Evolutionary conservation across 2,797 vertebrate species (phyloP), one percentile per base, ranked within the genome.

Genomic region (Lutjanus campechanus): DNA sequence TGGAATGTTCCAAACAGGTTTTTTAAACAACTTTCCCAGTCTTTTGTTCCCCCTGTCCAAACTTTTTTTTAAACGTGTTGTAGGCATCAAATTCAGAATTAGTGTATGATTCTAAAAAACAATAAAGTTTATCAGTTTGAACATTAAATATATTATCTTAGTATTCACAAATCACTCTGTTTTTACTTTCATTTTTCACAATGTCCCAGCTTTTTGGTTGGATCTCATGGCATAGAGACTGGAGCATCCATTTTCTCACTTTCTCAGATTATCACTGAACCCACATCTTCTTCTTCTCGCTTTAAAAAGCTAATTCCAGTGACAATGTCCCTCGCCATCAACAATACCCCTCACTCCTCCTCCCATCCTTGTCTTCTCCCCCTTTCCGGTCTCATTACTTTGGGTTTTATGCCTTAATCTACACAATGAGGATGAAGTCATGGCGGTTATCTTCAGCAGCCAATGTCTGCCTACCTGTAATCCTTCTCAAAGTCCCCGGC

Each of bases 341-440:
- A 87, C 91, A 85, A 91, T 86, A 76, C 72, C 84, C 82, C 69
- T 88, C 68, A 62, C 84, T 86, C 81, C 82, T 88, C 72, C 83
- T 87, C 70, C 79, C 67, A 50, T 85, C 62, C 85, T 83, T 72
- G 81, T 59, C 86, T 80, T 87, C 71, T 81, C 77, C 79, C 69
- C 85, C 86, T 89, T 88, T 91, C 82, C 53, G 71, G 78, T 91
- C 90, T 97, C 96, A 97, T 98, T 97, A 97, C 93, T 94, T 93
- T 95, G 94, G 95, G 95, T 97, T 97, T 96, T 97, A 96, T 96
- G 96, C 95, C 96, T 94, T 96, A 96, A 96, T 96, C 95, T 95
- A 95, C 93, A 96, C 96, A 95, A 96, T 96, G 95, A 96, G 95
- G 95, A 96, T 95, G 94, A 96, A 97, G 96, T 96, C 91, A 96